These are phyloP conservation scores for Arenicola marina DNA, from an alignment of 2,888 invertebrate species.

Conservation along the genomic window DNA sequence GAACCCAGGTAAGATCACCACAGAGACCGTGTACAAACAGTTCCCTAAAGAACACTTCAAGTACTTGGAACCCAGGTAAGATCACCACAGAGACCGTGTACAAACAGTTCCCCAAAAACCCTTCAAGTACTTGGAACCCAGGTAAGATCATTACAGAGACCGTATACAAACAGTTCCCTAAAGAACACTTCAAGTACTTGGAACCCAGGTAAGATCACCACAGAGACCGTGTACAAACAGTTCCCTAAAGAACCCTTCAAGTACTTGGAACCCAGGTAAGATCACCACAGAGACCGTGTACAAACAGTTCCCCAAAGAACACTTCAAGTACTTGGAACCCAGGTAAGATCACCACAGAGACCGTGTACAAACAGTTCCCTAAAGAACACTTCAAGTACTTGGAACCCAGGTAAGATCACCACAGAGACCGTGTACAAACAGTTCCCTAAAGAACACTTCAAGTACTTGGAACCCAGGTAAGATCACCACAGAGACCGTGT, in stretches of 20 bases:
- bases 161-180: slow-evolving; percentile 89
- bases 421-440: no score
- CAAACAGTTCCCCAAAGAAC: slow-evolving; percentile 90
- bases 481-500: no score
- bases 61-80: slow-evolving; percentile 83
- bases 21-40: no score
- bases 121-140: slow-evolving; percentile 91
- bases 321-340: slow-evolving; percentile 94
- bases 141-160: no score
- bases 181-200: slow-evolving; percentile 92
- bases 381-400: slow-evolving; percentile 94
- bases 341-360: no score
- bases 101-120: slow-evolving; percentile 89
- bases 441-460: slow-evolving; percentile 90
- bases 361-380: slow-evolving; percentile 88
- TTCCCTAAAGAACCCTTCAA: slow-evolving; percentile 92
- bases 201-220: slow-evolving; percentile 78
- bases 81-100: no score
- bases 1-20: slow-evolving; percentile 78
- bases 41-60: slow-evolving; percentile 92
- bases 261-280: slow-evolving; percentile 81
- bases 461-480: slow-evolving; percentile 81
- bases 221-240: no score
- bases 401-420: slow-evolving; percentile 76
- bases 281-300: no score